Base-by-base conservation (phyloP, 2,888 invertebrate genomes). In the Pilophorus perplexus region DNA sequence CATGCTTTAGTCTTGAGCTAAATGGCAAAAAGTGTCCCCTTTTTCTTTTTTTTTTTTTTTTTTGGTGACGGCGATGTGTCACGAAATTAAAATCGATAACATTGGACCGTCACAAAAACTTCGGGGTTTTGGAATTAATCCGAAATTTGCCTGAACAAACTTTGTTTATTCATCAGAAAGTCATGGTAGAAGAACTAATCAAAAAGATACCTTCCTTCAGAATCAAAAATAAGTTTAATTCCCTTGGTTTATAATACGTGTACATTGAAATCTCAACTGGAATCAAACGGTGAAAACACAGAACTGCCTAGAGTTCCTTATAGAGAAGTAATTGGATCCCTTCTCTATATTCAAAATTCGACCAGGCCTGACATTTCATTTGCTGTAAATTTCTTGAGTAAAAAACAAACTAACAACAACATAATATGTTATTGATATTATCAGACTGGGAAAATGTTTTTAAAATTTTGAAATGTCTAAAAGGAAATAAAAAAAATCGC, bases 321-420 rank as follows among this genome's bases (percentile, higher is more conserved):
- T 55, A 8, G 55, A 3, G 37, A 55, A 37, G 8, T 55, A 20
- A 55, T 55, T 23, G 55, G 55, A 3, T 20, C 16, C 8, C 37
- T 55, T 10, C 23, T 55, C 8, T 55, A 55, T 16, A 33, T 55
- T 6, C 55, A 55, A 37, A 33, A 55, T 55, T 5, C 37, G 10
- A 55, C 55, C 3, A 12, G 55, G 6, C 37, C 55, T 3, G 55
- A 55, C 16, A 55, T 55, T 20, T 55, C 55, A 2, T 55, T 33
- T 18, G 33, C 55, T 16, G 55, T 37, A 6, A 55, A 37, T 55
- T 55, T 55, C 20, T 37, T 55, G 37, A 37, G 55, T 37, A 55
- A 38, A n/a, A 55, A 55, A 37, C 55, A 55, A 16, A 22, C 37
- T 14, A 38, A 38, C 3, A 37, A 55, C 22, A n/a, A n/a, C n/a